These are phyloP conservation scores for Autographa pulchrina DNA, from an alignment of 2,888 invertebrate species.

Conservation along the genomic window DNA sequence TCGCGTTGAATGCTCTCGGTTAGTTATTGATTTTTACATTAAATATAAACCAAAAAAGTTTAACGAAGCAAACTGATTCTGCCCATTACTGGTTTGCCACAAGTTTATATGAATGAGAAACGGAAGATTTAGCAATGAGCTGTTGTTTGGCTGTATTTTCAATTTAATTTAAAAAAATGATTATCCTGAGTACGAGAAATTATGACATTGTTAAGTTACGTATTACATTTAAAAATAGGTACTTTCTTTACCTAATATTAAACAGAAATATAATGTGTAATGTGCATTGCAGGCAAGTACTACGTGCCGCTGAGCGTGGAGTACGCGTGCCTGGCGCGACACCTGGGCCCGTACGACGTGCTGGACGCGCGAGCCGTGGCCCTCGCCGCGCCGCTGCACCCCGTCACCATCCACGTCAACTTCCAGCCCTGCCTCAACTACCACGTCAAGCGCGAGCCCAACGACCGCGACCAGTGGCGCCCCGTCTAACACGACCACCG, in stretches of 20 bases:
- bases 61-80: too few species aligned
- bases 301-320: conserved; percentile 96
- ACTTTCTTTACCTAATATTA: too few species aligned
- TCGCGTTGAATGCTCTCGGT: conserved; percentile 97
- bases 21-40: conserved; percentile 45
- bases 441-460: conserved; percentile 79
- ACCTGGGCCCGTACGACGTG: conserved; percentile 90
- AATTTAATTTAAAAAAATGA: too few species aligned
- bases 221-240: too few species aligned
- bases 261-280: neutral
- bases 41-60: too few species aligned
- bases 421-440: conserved; percentile 89
- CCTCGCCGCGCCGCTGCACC: conserved; percentile 92
- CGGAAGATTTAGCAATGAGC: too few species aligned
- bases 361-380: conserved; percentile 88
- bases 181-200: too few species aligned
- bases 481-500: conserved; percentile 54
- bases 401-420: conserved; percentile 97
- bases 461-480: conserved; percentile 74
- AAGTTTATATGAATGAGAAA: too few species aligned
- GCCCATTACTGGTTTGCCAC: too few species aligned
- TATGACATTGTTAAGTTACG: too few species aligned
- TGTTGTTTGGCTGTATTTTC: too few species aligned
- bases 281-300: conserved; percentile 86
- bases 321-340: conserved; percentile 92